Evolutionary conservation across 2,888 invertebrate genomes (phyloP), one percentile per base, ranked within the genome.

Genomic region (Odontomyia ornata): DNA sequence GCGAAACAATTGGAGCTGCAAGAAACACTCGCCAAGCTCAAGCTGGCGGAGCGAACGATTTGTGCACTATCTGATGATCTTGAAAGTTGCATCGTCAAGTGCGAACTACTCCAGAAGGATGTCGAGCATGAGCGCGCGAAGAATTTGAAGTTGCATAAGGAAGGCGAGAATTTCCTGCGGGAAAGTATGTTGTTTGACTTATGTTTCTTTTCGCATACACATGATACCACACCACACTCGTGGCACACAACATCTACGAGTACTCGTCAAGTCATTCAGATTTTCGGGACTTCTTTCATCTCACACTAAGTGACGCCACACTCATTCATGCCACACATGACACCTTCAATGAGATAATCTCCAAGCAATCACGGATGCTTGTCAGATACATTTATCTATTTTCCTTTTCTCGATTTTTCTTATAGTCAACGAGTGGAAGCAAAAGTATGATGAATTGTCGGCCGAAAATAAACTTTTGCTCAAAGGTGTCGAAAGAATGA

Each of bases 21-120:
- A 60, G 78, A 80, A n/a, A 57, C 43, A 3, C 46, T 77, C 25
- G 23, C 78, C 15, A 80, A 80, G 77, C 52, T 79, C 13, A 79
- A 77, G 73, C 67, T 80, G 57, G 65, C 79, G 18, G 79, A 80
- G 60, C 76, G 77, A 47, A 80, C 80, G 13, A 78, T 78, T 15
- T 56, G 18, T 18, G 77, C 77, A 11, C 23, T 80, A 28, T 80
- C 80, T 52, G 43, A 56, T 15, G 79, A 80, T 77, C 62, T 80
- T 18, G 79, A 80, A 76, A 18, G 76, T 9, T 80, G 80, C 57
- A 79, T 80, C n/a, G 73, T 80, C 23, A 80, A 80, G 69, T 80
- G 77, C 56, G 80, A 80, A 77, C n/a, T 78, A n/a, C 56, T 77
- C 13, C 76, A 79, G 9, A 79, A 79, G 47, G 69, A 72, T 21